These are phyloP conservation scores for Odontomachus brunneus DNA, from an alignment of 1,140 invertebrate genomes.

Conservation along the genomic window DNA sequence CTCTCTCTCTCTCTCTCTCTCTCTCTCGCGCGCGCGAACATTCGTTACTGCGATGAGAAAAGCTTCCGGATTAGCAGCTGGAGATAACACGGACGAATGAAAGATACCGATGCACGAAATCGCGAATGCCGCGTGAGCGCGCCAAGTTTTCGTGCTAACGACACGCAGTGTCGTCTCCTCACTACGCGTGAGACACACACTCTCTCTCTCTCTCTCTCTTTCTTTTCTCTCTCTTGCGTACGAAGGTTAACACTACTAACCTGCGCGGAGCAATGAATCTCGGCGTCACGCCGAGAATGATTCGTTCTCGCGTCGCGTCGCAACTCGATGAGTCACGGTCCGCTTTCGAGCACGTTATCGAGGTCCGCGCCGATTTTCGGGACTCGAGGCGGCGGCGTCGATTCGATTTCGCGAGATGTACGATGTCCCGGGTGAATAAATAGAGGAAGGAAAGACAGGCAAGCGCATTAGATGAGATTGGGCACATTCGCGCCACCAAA, in stretches of 20 bases:
- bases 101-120: conserved; percentile 23
- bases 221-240: background rate
- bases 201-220: no score
- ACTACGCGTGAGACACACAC: no score
- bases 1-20: no score
- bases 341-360: conserved; percentile 58
- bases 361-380: conserved; percentile 16
- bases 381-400: conserved; percentile 17
- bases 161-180: background rate
- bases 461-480: no score
- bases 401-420: background rate
- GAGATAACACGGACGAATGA: conserved; percentile 45
- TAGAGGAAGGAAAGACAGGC: background rate
- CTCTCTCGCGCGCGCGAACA: background rate
- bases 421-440: background rate
- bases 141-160: conserved; percentile 2
- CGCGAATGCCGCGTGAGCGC: background rate
- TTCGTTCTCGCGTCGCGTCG: conserved; percentile 66
- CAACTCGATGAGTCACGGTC: conserved; percentile 64
- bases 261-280: conserved; percentile 54
- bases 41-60: conserved; percentile 32
- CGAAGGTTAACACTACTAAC: background rate
- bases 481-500: no score
- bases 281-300: conserved; percentile 61
- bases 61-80: conserved; percentile 56